Percentiles rank a stretch among this genome's conserved stretches.
These are phyloP conservation scores for Phocoena sinus DNA, from an alignment of 2,113 vertebrate species.

Conservation along the genomic window DNA sequence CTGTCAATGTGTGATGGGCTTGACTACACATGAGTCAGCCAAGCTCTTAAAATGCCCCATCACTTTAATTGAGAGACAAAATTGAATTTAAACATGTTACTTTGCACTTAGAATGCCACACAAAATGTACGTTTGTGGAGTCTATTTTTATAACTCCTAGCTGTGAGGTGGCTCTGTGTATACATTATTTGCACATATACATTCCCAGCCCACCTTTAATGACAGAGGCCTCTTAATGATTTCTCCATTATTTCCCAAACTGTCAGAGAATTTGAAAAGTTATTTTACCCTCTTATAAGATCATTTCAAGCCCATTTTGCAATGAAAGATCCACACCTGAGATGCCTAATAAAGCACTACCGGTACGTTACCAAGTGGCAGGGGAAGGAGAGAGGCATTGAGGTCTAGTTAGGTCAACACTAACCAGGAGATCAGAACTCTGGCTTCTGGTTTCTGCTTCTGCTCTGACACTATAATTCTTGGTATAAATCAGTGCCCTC, in stretches of 20 bases:
- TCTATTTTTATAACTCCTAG: not conserved
- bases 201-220: not conserved
- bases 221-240: not conserved
- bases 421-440: not conserved
- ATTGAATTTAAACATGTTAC: not conserved
- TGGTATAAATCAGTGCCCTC: not conserved
- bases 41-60: not conserved
- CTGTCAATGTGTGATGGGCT: not conserved
- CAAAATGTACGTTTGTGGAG: not conserved
- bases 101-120: not conserved
- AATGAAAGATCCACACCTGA: not conserved
- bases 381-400: not conserved
- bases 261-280: not conserved
- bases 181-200: not conserved
- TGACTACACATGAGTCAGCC: not conserved
- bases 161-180: not conserved
- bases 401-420: not conserved
- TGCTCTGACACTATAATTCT: not conserved
- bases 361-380: not conserved
- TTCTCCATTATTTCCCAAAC: not conserved
- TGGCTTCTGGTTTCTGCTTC: not conserved
- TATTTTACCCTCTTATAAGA: not conserved
- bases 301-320: not conserved
- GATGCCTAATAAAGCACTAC: not conserved
- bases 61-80: slow-evolving; percentile 9